A percentile compares a stretch with the other conserved stretches of the same genome.
phyloP scores from a whole-genome alignment of 2,113 vertebrate species.

The Lasiurus cinereus region DNA sequence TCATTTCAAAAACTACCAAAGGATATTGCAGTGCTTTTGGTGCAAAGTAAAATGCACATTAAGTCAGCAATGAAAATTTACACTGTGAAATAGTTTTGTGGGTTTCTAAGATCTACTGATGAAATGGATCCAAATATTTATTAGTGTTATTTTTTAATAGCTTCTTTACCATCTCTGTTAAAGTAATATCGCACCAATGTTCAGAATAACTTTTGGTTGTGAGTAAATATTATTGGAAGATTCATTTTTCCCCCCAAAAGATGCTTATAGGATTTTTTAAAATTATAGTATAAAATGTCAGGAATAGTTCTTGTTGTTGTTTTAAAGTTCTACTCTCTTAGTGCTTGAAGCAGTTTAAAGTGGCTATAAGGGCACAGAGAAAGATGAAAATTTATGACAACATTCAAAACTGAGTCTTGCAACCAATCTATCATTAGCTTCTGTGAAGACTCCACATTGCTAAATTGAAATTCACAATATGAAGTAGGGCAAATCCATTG shows the following conservation, averaged over 20 bases:
- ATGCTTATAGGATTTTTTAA: constrained; percentile 22
- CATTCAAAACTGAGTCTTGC: background rate
- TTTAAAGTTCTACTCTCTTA: constrained; percentile 13
- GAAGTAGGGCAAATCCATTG: background rate
- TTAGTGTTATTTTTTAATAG: constrained; percentile 77
- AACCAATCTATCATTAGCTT: background rate
- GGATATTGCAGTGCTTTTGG: background rate
- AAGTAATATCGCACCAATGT: constrained; percentile 68
- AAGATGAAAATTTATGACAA: constrained; percentile 30
- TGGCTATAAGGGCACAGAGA: background rate
- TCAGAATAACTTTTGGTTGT: constrained; percentile 66
- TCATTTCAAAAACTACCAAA: constrained; percentile 56
- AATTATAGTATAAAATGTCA: constrained; percentile 23
- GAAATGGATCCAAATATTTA: constrained; percentile 70
- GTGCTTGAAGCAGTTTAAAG: background rate
- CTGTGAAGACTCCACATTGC: background rate
- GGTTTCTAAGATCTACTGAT: constrained; percentile 49
- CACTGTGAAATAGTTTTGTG: constrained; percentile 22
- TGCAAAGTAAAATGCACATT: constrained; percentile 49
- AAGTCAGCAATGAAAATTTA: constrained; percentile 57
- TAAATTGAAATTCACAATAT: constrained; percentile 1
- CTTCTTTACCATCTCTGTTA: constrained; percentile 67
- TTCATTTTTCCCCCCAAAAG: constrained; percentile 63
- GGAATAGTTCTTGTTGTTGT: background rate
- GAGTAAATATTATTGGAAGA: constrained; percentile 69